Conservation (phyloP, 2,113 vertebrate species). For the Triplophysa tibetana region DNA sequence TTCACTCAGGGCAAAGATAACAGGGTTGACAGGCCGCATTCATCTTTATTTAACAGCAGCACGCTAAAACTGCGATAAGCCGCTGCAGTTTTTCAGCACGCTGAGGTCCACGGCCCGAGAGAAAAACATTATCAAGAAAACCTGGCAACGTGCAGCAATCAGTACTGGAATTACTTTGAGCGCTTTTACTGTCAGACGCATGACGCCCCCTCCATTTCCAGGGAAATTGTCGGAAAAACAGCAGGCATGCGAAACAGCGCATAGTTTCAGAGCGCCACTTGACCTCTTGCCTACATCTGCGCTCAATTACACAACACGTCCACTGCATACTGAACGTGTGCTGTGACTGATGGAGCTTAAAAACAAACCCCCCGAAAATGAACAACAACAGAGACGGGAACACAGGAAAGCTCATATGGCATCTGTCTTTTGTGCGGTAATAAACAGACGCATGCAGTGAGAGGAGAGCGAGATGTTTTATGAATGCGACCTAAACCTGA, state of each 20-base stretch:
- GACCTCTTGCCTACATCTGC: conserved; percentile 56
- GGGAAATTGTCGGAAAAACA: neutral
- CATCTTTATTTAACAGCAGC: conserved; percentile 56
- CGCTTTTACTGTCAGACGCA: neutral
- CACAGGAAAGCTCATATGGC: neutral
- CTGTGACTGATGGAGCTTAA: neutral
- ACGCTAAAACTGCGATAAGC: conserved; percentile 21
- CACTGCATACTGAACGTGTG: neutral
- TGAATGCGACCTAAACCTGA: neutral
- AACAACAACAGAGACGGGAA: neutral
- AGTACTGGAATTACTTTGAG: neutral
- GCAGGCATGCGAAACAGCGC: neutral
- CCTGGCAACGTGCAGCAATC: neutral
- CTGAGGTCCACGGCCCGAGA: conserved; percentile 47
- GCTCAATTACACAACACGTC: conserved; percentile 60
- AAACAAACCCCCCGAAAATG: neutral
- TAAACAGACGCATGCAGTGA: neutral
- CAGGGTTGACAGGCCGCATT: conserved; percentile 62
- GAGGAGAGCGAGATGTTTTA: neutral
- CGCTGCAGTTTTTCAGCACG: conserved; percentile 44
- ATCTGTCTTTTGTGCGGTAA: neutral
- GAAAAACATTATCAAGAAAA: conserved; percentile 49
- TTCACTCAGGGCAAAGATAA: conserved; percentile 38
- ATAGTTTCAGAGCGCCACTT: conserved; percentile 48
- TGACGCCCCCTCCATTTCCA: neutral